A percentile compares a stretch with the other conserved stretches of the same genome.
Conservation (phyloP, 2,113 vertebrate species). For the Scophthalmus maximus region DNA sequence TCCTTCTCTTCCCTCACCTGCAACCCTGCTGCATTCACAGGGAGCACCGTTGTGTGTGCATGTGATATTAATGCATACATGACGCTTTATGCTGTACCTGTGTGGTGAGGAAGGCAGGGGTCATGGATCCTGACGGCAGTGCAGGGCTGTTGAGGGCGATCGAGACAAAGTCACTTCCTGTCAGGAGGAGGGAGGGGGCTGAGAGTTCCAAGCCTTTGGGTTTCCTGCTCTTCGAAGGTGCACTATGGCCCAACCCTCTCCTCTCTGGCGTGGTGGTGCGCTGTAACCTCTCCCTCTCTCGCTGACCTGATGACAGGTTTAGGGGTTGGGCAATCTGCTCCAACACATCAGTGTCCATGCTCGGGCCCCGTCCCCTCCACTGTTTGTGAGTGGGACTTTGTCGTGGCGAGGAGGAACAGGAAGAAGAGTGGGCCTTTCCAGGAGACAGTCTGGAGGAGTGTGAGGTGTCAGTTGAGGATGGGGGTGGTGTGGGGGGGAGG, state of each 20-base stretch:
- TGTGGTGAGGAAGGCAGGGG: constrained; percentile 92
- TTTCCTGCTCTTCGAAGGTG: constrained; percentile 88
- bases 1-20: constrained; percentile 7
- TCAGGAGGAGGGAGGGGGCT: constrained; percentile 87
- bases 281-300: constrained; percentile 84
- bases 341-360: constrained; percentile 80
- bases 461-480: constrained; percentile 83
- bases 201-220: constrained; percentile 93
- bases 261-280: constrained; percentile 54
- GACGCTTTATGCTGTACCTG: constrained; percentile 82
- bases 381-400: constrained; percentile 81
- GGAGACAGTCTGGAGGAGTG: constrained; percentile 83
- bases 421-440: constrained; percentile 78
- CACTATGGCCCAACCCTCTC: constrained; percentile 61
- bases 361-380: constrained; percentile 81
- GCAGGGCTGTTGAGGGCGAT: constrained; percentile 95
- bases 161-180: constrained; percentile 90
- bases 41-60: not conserved
- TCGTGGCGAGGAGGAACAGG: constrained; percentile 76
- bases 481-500: constrained; percentile 83
- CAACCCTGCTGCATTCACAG: not conserved
- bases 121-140: constrained; percentile 92
- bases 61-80: not conserved
- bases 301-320: constrained; percentile 92
- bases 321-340: constrained; percentile 87